phyloP scores from a whole-genome alignment of 2,113 vertebrate genomes.

The Megaptera novaeangliae region DNA sequence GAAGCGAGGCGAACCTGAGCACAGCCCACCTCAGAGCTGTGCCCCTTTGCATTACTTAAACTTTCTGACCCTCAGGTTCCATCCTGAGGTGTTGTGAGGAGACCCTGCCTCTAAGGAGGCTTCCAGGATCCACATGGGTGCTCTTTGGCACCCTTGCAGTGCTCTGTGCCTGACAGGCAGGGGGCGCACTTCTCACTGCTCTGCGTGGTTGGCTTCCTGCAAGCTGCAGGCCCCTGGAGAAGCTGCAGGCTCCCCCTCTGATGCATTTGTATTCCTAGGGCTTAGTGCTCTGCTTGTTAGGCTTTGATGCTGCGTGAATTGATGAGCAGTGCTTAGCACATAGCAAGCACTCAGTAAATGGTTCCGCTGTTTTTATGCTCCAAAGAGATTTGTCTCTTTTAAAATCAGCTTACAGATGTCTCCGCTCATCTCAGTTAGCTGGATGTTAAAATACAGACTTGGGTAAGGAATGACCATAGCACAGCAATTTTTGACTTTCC shows the following conservation, averaged over 20 bases:
- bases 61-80: background rate
- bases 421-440: constrained; percentile 55
- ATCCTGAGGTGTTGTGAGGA: background rate
- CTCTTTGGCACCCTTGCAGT: background rate
- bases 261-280: background rate
- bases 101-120: background rate
- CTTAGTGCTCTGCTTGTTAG: background rate
- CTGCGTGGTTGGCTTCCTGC: background rate
- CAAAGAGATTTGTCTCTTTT: constrained; percentile 36
- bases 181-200: fast-evolving
- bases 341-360: constrained; percentile 18
- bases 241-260: background rate
- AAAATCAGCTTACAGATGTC: constrained; percentile 52
- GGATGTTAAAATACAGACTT: background rate
- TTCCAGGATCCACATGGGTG: background rate
- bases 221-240: background rate
- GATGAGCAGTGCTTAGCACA: constrained; percentile 35
- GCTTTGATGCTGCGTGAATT: background rate
- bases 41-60: background rate
- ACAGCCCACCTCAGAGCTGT: background rate
- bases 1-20: background rate
- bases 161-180: background rate
- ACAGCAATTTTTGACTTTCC: constrained; percentile 25
- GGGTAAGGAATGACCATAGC: constrained; percentile 17
- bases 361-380: background rate